Evolutionary conservation across 2,888 invertebrate genomes (phyloP).

Genomic region (Linnaemya tessellans): DNA sequence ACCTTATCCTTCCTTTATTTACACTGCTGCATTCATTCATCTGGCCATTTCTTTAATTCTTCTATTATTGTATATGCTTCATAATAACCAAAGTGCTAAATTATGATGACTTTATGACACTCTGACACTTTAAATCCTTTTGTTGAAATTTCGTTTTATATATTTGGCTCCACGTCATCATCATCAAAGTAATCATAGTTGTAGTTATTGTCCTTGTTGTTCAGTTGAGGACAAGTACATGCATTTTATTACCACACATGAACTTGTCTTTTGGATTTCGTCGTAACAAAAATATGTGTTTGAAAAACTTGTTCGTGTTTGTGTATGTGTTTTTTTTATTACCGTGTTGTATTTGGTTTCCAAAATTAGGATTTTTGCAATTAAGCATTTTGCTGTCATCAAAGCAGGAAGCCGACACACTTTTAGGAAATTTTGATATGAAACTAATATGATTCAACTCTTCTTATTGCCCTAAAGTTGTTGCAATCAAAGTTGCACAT

Average conservation of each 20-base stretch:
- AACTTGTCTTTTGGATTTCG: neutral
- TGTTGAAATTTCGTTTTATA: conserved; percentile 68
- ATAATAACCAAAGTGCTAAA: conserved; percentile 63
- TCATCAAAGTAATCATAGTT: conserved; percentile 47
- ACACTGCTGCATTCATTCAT: conserved; percentile 15
- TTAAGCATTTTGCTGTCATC: conserved; percentile 7
- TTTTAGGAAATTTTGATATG: conserved; percentile 1
- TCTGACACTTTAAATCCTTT: conserved; percentile 76
- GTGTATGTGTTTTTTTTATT: conserved; percentile 8
- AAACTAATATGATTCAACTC: neutral
- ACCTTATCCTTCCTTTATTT: conserved; percentile 35
- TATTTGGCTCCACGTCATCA: conserved; percentile 46
- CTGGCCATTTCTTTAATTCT: conserved; percentile 38
- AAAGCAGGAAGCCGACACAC: neutral
- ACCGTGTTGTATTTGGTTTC: conserved; percentile 3
- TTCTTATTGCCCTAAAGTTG: neutral
- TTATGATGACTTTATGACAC: conserved; percentile 79
- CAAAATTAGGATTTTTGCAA: conserved; percentile 33
- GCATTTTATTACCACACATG: conserved; percentile 20
- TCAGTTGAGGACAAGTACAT: conserved; percentile 12
- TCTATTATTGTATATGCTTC: conserved; percentile 49
- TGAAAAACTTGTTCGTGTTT: neutral
- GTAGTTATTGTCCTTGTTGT: conserved; percentile 46
- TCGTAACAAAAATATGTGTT: neutral
- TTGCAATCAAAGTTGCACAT: neutral